Percentiles rank a stretch among this genome's conserved stretches.
phyloP scores from a whole-genome alignment of 2,797 vertebrate genomes.

The Mastacembelus armatus region DNA sequence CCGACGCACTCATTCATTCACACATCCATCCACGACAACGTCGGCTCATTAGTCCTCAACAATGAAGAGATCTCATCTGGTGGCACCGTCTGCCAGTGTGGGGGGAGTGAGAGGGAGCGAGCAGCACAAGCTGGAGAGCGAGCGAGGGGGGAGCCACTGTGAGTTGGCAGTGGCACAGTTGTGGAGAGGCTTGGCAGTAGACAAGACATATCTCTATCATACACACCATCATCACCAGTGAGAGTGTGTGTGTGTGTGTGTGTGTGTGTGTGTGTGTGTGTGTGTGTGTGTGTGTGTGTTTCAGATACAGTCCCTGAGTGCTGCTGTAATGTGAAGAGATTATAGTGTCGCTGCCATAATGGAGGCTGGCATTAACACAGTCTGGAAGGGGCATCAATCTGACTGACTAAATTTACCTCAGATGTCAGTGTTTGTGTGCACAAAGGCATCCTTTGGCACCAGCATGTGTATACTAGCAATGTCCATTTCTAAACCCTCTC shows the following conservation, averaged over 20 bases:
- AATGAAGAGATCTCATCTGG: slow-evolving; percentile 29
- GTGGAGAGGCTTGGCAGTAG: slow-evolving; percentile 44
- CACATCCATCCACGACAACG: slow-evolving; percentile 26
- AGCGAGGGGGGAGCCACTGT: slow-evolving; percentile 18
- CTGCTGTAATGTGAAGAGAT: slow-evolving; percentile 69
- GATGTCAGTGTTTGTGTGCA: slow-evolving; percentile 20
- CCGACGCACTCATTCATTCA: slow-evolving; percentile 20
- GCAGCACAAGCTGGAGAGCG: neutral
- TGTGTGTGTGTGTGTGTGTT: no score
- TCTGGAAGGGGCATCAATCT: slow-evolving; percentile 62
- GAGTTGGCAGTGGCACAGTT: slow-evolving; percentile 58
- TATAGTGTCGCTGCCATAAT: slow-evolving; percentile 67
- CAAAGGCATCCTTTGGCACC: slow-evolving; percentile 48
- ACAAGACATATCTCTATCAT: slow-evolving; percentile 56
- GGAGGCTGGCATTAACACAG: slow-evolving; percentile 61
- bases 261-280: no score
- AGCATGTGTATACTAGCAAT: slow-evolving; percentile 5
- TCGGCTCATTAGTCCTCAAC: slow-evolving; percentile 16
- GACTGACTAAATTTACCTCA: slow-evolving; percentile 65
- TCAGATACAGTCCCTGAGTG: slow-evolving; percentile 49
- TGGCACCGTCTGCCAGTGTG: slow-evolving; percentile 31
- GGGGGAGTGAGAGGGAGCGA: neutral
- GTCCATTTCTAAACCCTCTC: slow-evolving; percentile 49
- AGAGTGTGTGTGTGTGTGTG: slow-evolving; percentile 20
- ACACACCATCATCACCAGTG: slow-evolving; percentile 40